Evolutionary conservation across 2,888 invertebrate species (phyloP), one percentile per base, ranked within the genome.

Genomic region (Drosophila cracens): DNA sequence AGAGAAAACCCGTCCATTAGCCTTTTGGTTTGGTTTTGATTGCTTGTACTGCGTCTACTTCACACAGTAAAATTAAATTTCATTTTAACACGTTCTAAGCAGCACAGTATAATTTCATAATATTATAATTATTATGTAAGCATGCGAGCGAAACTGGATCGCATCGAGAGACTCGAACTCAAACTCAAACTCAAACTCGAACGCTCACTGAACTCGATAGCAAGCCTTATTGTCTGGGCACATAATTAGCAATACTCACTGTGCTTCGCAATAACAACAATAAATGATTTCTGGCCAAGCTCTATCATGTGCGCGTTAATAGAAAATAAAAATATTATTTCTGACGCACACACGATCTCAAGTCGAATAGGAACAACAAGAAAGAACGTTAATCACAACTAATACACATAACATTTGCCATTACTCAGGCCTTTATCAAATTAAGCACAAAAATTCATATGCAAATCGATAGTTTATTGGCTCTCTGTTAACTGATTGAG

Each of bases 31-130:
- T 18, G 51, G 66, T 53, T 51, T 36, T 33, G 33, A 18, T 33
- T 51, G 62, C 54, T 25, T 25, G 29, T 43, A 36, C 38, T 57
- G 65, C 52, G 36, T 54, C 60, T 54, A 59, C 75, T 85, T 85
- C 90, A 64, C 85, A 85, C 83, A 83, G 69, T 74, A 73, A 83
- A 90, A 85, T 86, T 89, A 81, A 87, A 90, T 90, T 89, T 83
- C 73, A 74, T 84, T 83, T 86, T 87, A 90, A 90, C 89, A 89
- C 90, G 87, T 90, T 90, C 86, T 87, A 70, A 66, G 65, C 59
- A 49, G 46, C 56, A 60, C 54, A 70, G 63, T 52, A 72, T 78
- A 67, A 71, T 69, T 62, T 84, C 66, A 83, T 83, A 64, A 69
- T 72, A 31, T 72, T 75, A 77, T 87, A 89, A 81, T 87, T 87